Base-by-base conservation (phyloP, 2,113 vertebrate genomes). In the Cinclus cinclus region DNA sequence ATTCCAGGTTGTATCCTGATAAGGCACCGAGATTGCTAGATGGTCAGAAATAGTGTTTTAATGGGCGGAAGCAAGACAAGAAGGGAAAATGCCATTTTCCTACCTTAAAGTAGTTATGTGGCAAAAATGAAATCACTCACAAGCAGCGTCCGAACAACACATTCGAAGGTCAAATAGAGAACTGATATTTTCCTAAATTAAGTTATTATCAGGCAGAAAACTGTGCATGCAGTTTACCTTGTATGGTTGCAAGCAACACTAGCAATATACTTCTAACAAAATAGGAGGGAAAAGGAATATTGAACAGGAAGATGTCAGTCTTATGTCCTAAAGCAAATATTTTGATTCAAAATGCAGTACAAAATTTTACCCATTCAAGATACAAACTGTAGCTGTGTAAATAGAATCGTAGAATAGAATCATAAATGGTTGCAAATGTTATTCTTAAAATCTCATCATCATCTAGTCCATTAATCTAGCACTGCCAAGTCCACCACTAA, bases 401-500 rank as follows among this genome's bases (percentile, higher is more conserved):
- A 22, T 4, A 44, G 49, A 85, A 27, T 31, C 16, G 52, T 12
- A n/a, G 10, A 83, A 30, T 2, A 53, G 17, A 90, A 64, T 30
- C 16, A 44, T 44, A 33, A 4, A 85, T 21, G 0, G 2, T n/a
- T 63, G 23, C 22, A 75, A 89, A 71, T 44, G 7, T 13, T 53
- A 35, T 14, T 30, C 7, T 30, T 65, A 53, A 20, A 15, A 13
- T 4, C 14, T 47, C 53, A 22, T 20, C 6, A 31, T 75, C 13
- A 56, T 18, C 0, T 0, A 31, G 3, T 55, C 22, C 21, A 0
- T 55, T 60, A 81, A 59, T 0, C 1, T 64, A 27, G 33, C 3
- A 6, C 10, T 60, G 13, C 2, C 18, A 80, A 63, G 28, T 47
- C 11, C 8, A 56, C 15, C 4, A 8, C 7, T 68, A 44, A 77